Evolutionary conservation across 2,797 vertebrate genomes (phyloP), one percentile per base, ranked within the genome.

Genomic region (Brachymystax lenok): DNA sequence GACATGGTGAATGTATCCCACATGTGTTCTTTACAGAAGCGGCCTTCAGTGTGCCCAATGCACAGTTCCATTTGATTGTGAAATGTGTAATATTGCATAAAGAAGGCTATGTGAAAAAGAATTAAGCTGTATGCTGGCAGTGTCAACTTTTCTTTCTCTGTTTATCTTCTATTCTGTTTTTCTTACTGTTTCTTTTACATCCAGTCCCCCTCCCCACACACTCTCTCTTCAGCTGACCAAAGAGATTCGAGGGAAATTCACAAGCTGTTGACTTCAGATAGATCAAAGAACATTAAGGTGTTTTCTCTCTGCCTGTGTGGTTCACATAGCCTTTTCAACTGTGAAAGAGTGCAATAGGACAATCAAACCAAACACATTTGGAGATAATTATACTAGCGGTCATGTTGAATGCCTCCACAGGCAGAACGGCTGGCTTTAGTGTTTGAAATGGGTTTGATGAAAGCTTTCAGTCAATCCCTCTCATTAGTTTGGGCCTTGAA

Each of bases 331-430:
- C 19, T 70, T 50, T 50, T 52, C 50, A 75, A 71, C 80, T 74
- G 78, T 74, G 75, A 79, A 76, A 73, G 35, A 69, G 51, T 6
- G 19, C 51, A 52, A n/a, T 81, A 76, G 84, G 69, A 83, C 77
- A 86, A 87, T 86, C 82, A 90, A 87, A 89, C 86, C 83, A 85
- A 87, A 88, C 87, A 90, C 90, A 92, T 92, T 92, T 91, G 90
- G 90, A 90, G 90, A 82, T 90, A 86, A 90, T 94, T 94, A 92
- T 74, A 50, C 81, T 89, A 84, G 82, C 83, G 80, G 82, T 85
- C 82, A 85, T 86, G 87, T 86, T 90, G 87, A 90, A 88, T 88
- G 83, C 90, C 85, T 92, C 87, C 87, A 83, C 84, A 88, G 87
- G 81, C 85, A 79, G 76, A 80, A 91, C 88, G 82, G 83, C 84